Conservation (phyloP, 1,140 invertebrate species). For the Eumaeus atala region DNA sequence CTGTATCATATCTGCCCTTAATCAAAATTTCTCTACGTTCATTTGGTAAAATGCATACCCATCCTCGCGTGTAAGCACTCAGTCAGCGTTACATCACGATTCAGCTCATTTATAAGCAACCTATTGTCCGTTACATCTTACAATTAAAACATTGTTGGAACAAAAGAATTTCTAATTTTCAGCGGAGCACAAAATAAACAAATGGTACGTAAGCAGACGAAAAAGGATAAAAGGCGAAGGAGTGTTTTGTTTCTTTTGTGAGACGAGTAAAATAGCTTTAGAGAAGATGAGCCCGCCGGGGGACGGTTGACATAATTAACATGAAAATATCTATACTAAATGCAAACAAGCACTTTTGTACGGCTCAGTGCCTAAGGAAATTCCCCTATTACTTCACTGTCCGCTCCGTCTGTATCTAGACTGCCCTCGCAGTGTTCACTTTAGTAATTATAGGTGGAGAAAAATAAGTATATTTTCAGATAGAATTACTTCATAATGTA, state of each 20-base stretch:
- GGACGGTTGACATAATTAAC: slow-evolving; percentile 13
- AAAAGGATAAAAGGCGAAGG: slow-evolving; percentile 36
- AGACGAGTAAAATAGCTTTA: slow-evolving; percentile 29
- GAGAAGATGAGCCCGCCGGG: slow-evolving; percentile 15
- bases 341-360: too few species aligned
- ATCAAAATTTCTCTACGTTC: too few species aligned
- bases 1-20: too few species aligned
- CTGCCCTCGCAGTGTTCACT: too few species aligned
- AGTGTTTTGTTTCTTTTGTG: slow-evolving; percentile 30
- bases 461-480: too few species aligned
- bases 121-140: slow-evolving; percentile 50
- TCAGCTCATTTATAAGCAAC: slow-evolving; percentile 34
- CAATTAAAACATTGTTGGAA: slow-evolving; percentile 50
- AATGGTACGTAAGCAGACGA: slow-evolving; percentile 51
- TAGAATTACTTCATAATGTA: too few species aligned
- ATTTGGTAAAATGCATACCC: neutral
- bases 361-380: too few species aligned
- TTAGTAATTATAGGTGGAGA: too few species aligned
- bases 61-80: neutral
- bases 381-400: too few species aligned
- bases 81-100: slow-evolving; percentile 30
- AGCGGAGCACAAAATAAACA: slow-evolving; percentile 52
- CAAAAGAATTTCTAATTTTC: slow-evolving; percentile 66
- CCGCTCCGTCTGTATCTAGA: too few species aligned
- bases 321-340: slow-evolving; percentile 8